Conservation (phyloP, 2,888 invertebrate genomes). For the Litoditis marina region DNA sequence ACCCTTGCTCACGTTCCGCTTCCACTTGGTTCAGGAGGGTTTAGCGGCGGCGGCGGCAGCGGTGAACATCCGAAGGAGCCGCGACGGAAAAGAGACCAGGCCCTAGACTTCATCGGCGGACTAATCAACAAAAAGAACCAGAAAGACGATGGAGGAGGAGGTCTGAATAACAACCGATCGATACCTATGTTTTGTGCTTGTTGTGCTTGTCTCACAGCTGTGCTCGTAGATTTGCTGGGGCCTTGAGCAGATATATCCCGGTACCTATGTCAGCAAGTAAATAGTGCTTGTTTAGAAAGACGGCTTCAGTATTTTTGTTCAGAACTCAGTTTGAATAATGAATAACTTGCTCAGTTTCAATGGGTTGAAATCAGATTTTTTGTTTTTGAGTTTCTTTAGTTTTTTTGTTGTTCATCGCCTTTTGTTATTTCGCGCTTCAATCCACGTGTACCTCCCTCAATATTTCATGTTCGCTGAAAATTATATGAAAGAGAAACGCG, state of each 20-base stretch:
- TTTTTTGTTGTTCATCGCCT: too few species aligned
- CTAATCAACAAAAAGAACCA: conserved; percentile 19
- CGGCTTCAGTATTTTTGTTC: too few species aligned
- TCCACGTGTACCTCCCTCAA: too few species aligned
- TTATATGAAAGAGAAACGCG: too few species aligned
- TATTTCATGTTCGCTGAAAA: too few species aligned
- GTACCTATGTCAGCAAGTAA: conserved; percentile 1
- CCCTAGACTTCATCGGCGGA: conserved; percentile 39
- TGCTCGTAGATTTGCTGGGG: neutral
- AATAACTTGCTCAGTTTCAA: too few species aligned
- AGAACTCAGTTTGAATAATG: too few species aligned
- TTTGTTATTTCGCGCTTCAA: too few species aligned
- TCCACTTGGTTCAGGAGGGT: neutral
- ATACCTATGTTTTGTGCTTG: too few species aligned
- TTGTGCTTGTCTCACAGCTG: neutral
- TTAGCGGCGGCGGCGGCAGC: conserved; percentile 1
- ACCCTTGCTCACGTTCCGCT: conserved; percentile 1
- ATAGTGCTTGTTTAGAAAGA: neutral
- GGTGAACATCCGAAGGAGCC: neutral
- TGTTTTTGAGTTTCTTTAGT: too few species aligned
- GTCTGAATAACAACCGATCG: neutral
- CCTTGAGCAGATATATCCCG: neutral
- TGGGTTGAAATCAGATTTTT: too few species aligned
- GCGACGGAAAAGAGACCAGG: conserved; percentile 36
- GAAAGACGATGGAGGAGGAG: conserved; percentile 21